These are phyloP conservation scores for Craniophora ligustri DNA, from an alignment of 2,888 invertebrate species.

Conservation along the genomic window DNA sequence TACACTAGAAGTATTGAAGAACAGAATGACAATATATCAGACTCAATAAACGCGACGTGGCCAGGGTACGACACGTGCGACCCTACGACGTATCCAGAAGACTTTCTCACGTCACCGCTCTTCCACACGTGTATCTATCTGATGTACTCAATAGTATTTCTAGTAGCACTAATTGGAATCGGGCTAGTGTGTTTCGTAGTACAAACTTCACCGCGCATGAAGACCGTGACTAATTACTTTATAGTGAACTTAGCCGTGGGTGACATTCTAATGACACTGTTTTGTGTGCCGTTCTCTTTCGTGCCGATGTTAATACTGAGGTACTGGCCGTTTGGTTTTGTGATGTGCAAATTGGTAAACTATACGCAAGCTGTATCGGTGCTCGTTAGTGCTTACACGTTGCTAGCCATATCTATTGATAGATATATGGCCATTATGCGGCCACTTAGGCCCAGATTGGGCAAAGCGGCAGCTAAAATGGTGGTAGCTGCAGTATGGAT, in stretches of 20 bases:
- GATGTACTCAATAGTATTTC: conserved; percentile 92
- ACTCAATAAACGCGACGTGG: conserved; percentile 66
- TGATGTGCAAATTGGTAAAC: conserved; percentile 94
- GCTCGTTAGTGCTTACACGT: conserved; percentile 95
- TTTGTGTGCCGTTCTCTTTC: conserved; percentile 97
- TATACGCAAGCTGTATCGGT: conserved; percentile 95
- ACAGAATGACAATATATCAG: conserved; percentile 49
- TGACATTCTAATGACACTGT: conserved; percentile 96
- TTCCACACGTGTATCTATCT: conserved; percentile 91
- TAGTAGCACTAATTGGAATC: conserved; percentile 92
- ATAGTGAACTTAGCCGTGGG: conserved; percentile 96
- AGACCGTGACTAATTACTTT: conserved; percentile 97
- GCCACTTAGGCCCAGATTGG: conserved; percentile 94
- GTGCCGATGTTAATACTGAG: conserved; percentile 93
- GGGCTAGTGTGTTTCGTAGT: conserved; percentile 96
- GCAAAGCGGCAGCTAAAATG: conserved; percentile 90
- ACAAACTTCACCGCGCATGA: conserved; percentile 94
- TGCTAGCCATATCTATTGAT: conserved; percentile 97
- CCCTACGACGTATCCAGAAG: conserved; percentile 59
- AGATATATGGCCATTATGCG: conserved; percentile 97
- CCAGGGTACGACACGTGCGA: conserved; percentile 65
- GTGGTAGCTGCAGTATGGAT: conserved; percentile 93
- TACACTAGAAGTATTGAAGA: conserved; percentile 49
- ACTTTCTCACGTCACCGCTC: conserved; percentile 79
- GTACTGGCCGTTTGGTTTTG: conserved; percentile 96